phyloP scores from a whole-genome alignment of 2,797 vertebrate genomes.

The Spatula clypeata region DNA sequence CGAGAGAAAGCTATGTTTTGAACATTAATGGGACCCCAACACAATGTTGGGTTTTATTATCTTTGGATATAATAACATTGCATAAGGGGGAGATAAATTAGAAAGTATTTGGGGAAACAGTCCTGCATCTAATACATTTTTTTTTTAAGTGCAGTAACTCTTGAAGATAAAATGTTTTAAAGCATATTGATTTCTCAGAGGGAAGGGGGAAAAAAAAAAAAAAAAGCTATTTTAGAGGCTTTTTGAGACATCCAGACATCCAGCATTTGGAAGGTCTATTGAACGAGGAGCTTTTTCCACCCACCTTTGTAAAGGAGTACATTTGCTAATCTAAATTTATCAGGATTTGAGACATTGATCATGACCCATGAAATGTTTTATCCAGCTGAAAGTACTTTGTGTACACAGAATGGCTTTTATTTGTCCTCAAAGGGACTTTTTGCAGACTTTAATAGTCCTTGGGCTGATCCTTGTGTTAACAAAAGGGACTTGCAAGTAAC shows the following conservation, averaged over 20 bases:
- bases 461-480: background rate
- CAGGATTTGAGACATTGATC: conserved; percentile 42
- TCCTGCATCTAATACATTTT: background rate
- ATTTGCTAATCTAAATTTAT: conserved; percentile 38
- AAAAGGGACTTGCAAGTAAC: background rate
- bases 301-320: conserved; percentile 7
- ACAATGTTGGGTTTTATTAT: background rate
- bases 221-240: background rate
- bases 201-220: background rate
- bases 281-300: conserved; percentile 14
- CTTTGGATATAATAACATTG: background rate
- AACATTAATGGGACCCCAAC: background rate
- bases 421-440: conserved; percentile 17
- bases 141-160: background rate
- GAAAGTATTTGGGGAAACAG: background rate
- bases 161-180: conserved; percentile 22
- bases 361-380: conserved; percentile 38
- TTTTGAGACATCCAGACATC: background rate
- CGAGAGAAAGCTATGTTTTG: background rate
- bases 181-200: conserved; percentile 20
- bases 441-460: conserved; percentile 2
- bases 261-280: background rate
- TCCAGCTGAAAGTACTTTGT: conserved; percentile 1
- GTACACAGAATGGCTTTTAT: conserved; percentile 19
- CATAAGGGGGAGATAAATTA: background rate